Evolutionary conservation across 2,888 invertebrate genomes (phyloP).

Genomic region (Zelleria hepariella): DNA sequence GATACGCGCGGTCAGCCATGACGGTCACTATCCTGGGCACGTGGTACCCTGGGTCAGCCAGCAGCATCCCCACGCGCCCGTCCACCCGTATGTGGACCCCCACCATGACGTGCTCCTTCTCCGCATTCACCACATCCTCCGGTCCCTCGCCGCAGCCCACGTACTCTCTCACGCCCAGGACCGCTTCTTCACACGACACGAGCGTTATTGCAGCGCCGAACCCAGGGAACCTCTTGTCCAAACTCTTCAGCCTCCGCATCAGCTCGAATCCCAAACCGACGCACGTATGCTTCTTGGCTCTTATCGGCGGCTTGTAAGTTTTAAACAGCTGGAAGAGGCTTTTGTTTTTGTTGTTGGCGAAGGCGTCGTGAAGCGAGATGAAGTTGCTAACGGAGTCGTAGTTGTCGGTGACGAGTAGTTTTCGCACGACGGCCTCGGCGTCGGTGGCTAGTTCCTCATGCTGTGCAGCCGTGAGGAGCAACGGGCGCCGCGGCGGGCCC

Average conservation of each 20-base stretch:
- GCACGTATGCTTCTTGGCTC: constrained; percentile 86
- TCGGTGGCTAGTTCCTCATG: constrained; percentile 86
- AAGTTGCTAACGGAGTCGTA: constrained; percentile 93
- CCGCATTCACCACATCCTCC: constrained; percentile 75
- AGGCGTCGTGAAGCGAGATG: constrained; percentile 76
- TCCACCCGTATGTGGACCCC: constrained; percentile 81
- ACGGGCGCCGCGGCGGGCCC: constrained; percentile 34
- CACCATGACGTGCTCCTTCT: constrained; percentile 91
- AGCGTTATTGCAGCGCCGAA: constrained; percentile 74
- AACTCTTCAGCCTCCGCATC: constrained; percentile 73
- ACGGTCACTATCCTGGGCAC: constrained; percentile 88
- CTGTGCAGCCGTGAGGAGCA: constrained; percentile 52
- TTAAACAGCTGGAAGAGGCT: constrained; percentile 81
- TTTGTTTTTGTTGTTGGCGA: constrained; percentile 70
- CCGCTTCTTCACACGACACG: constrained; percentile 91
- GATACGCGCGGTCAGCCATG: constrained; percentile 87
- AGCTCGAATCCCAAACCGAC: constrained; percentile 89
- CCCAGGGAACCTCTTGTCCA: constrained; percentile 76
- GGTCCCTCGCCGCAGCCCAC: constrained; percentile 70
- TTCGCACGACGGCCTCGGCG: constrained; percentile 85
- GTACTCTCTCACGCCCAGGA: constrained; percentile 71
- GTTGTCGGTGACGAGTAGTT: constrained; percentile 85
- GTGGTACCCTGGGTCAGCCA: constrained; percentile 94
- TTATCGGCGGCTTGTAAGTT: constrained; percentile 83
- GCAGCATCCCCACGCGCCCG: constrained; percentile 81